Conservation (phyloP, 2,797 vertebrate species). For the Galagoides demidoff region DNA sequence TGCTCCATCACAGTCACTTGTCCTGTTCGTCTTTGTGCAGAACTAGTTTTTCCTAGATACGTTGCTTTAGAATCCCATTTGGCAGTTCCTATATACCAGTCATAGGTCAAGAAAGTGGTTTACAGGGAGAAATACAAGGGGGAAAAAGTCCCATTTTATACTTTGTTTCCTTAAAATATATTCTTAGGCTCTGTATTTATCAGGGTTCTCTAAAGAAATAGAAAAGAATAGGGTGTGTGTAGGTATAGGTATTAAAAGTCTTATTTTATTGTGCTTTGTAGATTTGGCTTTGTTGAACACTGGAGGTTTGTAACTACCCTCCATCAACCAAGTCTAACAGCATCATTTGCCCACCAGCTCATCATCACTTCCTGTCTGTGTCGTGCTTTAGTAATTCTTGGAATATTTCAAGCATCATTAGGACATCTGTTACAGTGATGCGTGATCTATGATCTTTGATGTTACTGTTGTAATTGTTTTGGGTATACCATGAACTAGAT, state of each 20-base stretch:
- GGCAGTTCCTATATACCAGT: background rate
- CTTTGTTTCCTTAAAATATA: background rate
- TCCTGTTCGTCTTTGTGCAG: background rate
- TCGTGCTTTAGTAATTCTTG: background rate
- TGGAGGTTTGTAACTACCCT: background rate
- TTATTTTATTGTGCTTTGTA: background rate
- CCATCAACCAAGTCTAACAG: background rate
- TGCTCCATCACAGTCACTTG: background rate
- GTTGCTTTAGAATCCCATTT: background rate
- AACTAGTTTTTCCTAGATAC: background rate
- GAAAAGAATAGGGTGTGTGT: fast-evolving
- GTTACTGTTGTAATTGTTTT: background rate
- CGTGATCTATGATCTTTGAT: background rate
- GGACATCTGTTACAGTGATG: background rate
- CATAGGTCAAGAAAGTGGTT: background rate
- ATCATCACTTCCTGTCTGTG: background rate
- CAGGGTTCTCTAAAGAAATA: background rate
- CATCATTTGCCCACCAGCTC: background rate
- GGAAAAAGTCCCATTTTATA: background rate
- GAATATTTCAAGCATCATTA: background rate
- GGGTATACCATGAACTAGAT: background rate
- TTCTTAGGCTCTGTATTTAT: background rate
- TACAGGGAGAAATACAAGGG: background rate
- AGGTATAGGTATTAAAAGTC: no score
- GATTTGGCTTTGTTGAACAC: background rate